Evolutionary conservation across 2,113 vertebrate species (phyloP), one percentile per base, ranked within the genome.

Genomic region (Nothocercus julius): DNA sequence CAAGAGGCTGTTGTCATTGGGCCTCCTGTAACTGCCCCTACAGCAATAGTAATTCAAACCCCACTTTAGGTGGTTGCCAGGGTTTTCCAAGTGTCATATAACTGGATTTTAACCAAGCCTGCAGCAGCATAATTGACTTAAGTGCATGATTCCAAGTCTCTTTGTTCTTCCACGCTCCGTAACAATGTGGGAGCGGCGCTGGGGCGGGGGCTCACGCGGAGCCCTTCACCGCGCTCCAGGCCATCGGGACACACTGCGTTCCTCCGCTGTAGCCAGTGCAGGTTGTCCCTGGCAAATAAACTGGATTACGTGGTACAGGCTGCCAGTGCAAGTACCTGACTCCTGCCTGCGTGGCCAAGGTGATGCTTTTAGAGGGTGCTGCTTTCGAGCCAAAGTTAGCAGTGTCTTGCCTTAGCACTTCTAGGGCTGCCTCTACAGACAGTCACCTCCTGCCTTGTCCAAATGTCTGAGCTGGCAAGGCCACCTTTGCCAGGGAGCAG

Each of bases 41-140:
- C 38, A n/a, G 68, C 70, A 75, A 27, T 7, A 2, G 30, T 13
- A 3, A 20, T 3, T 34, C 63, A 67, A 80, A 59, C 85, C 54
- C 63, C 87, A 44, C 80, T 90, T 90, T 7, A 42, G 62, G 67
- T 1, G 84, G 53, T 0, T 70, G 0, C 62, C 83, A 32, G 47
- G 8, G 14, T 25, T 95, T 85, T 82, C 64, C 0, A 34, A 64
- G 85, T 64, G 19, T 74, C 88, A 28, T 0, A 1, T 96, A 97
- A 96, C 73, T 86, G 94, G 94, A 96, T 96, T 96, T 79, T 86
- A 90, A 94, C 85, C 77, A 66, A 93, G 80, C 73, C 77, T 84
- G 5, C 80, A 73, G 76, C 56, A 90, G 63, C 86, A 85, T 97
- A 96, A 97, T 93, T 90, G 92, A 90, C 81, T 97, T 96, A 92